These are phyloP conservation scores for Macrophya annulata DNA, from an alignment of 2,888 invertebrate species.

Conservation along the genomic window DNA sequence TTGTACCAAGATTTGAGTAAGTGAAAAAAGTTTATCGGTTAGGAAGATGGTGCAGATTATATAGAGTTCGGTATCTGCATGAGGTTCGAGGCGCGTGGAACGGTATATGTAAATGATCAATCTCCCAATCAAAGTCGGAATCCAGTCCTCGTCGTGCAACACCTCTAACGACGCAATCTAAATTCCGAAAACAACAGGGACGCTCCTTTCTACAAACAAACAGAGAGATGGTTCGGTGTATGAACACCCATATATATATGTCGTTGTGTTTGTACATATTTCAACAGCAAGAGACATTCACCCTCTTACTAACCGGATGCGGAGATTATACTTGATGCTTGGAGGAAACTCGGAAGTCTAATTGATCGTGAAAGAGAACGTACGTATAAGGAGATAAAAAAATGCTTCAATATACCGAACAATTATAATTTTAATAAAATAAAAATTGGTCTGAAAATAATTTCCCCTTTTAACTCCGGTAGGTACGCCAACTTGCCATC, in stretches of 20 bases:
- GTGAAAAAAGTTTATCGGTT: not conserved
- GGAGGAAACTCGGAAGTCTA: slow-evolving; percentile 22
- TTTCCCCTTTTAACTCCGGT: not conserved
- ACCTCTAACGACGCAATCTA: slow-evolving; percentile 73
- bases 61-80: not conserved
- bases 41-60: not conserved
- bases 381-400: not conserved
- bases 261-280: slow-evolving; percentile 33
- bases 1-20: not conserved
- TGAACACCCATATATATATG: not conserved
- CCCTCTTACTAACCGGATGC: slow-evolving; percentile 1
- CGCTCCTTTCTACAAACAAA: slow-evolving; percentile 21
- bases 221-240: not conserved
- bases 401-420: not conserved
- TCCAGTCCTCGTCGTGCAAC: slow-evolving; percentile 59
- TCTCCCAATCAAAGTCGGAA: slow-evolving; percentile 69
- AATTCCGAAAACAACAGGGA: slow-evolving; percentile 66
- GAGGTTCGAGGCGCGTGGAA: not conserved
- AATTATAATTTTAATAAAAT: not conserved
- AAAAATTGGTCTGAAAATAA: not conserved
- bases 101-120: slow-evolving; percentile 68
- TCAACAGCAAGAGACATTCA: not conserved
- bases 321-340: slow-evolving; percentile 6
- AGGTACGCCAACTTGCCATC: not conserved
- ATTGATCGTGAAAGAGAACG: slow-evolving; percentile 19